phyloP scores from a whole-genome alignment of 2,113 vertebrate species.

The Lepidothrix coronata region DNA sequence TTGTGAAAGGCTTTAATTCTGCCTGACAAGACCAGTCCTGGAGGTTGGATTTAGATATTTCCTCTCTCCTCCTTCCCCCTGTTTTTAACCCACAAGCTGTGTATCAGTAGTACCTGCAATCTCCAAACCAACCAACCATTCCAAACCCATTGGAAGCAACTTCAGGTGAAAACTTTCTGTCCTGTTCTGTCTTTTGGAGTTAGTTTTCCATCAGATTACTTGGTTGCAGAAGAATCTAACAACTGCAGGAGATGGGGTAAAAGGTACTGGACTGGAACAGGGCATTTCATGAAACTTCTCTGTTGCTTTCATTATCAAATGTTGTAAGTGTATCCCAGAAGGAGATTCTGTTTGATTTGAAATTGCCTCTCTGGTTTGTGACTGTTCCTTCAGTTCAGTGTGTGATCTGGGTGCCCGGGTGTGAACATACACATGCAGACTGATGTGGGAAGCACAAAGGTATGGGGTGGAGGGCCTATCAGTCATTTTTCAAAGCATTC shows the following conservation, averaged over 20 bases:
- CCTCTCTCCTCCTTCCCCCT: background rate
- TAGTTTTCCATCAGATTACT: background rate
- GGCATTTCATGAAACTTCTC: background rate
- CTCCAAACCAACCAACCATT: background rate
- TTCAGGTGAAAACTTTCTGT: background rate
- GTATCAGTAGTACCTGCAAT: background rate
- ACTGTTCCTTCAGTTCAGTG: background rate
- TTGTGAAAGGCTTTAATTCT: background rate
- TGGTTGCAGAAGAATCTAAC: background rate
- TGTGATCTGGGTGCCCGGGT: slow-evolving; percentile 33
- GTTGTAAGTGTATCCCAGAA: background rate
- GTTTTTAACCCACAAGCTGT: background rate
- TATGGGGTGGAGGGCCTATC: slow-evolving; percentile 56
- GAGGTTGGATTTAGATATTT: background rate
- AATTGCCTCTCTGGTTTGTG: background rate
- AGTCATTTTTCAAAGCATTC: slow-evolving; percentile 60
- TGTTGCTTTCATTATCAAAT: background rate
- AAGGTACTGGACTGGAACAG: background rate
- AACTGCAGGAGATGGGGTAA: background rate
- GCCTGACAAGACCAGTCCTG: background rate
- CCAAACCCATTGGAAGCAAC: background rate
- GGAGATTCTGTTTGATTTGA: slow-evolving; percentile 22
- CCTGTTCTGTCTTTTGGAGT: background rate
- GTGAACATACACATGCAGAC: background rate
- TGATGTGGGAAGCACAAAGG: slow-evolving; percentile 67